Evolutionary conservation across 23 tunicate genomes (phyloP), one percentile per base, ranked within the genome.

Genomic region (Ascidia mentula): DNA sequence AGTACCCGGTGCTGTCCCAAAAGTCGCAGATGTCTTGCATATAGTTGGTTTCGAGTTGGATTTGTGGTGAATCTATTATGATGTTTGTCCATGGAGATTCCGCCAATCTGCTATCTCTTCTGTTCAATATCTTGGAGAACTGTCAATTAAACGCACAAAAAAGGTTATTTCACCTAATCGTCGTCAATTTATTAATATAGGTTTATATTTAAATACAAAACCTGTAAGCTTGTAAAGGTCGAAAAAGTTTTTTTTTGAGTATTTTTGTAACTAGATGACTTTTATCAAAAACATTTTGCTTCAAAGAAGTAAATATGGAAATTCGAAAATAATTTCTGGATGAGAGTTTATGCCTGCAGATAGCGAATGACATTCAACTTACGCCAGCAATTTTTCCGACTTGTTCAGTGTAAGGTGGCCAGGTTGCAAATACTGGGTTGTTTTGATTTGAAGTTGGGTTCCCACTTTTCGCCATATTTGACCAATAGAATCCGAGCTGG

Each of bases 1-100:
- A 88, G 69, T 31, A 88, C 34, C 77, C 72, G 60, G 87, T 82
- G 37, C n/a, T 31, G 78, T 82, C 94, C 94, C 94, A 89, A 33
- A 89, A 89, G 78, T 89, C 82, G 34, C 94, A 89, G 32, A 73
- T 83, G n/a, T 82, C 88, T 59, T 83, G 73, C 31, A 70, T 73
- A 38, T 78, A 89, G 59, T 61, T 32, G 36, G 36, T 24, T 34
- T 83, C 79, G 0, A 89, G 35, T 18, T 24, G 38, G 35, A 84
- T 74, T 28, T 22, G 28, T 6, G 88, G 88, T 13, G 76, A 34
- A 31, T 87, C 72, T 20, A 87, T 60, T 24, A 70, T 70, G 46
- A 78, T 36, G 42, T 77, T 85, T 18, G 79, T 82, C 26, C 38
- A 60, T 31, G 46, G 34, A 20, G 40, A 6, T 30, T 28, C 78